Conservation (phyloP, 2,888 invertebrate genomes). For the Euplexia lucipara region DNA sequence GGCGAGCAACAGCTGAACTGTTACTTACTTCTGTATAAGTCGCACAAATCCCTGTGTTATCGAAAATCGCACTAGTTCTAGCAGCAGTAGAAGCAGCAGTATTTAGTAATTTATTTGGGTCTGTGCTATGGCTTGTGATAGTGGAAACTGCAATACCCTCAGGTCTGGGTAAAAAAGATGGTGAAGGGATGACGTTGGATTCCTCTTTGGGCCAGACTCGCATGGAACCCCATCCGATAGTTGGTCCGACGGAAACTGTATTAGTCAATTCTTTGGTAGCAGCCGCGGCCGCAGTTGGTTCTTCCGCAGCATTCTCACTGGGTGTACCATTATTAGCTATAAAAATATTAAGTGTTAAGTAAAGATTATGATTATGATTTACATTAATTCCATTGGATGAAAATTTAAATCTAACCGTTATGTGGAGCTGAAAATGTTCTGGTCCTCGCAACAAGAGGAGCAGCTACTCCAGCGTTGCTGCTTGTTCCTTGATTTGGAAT, state of each 20-base stretch:
- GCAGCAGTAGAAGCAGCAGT: background rate
- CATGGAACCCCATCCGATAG: background rate
- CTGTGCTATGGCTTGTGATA: background rate
- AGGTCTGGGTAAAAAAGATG: background rate
- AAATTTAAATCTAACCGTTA: too few relatives aligned
- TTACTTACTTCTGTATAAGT: background rate
- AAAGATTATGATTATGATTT: too few relatives aligned
- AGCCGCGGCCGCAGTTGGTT: background rate
- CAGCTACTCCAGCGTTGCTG: background rate
- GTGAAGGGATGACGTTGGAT: background rate
- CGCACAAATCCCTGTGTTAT: background rate
- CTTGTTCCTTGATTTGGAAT: background rate
- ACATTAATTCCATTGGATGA: too few relatives aligned
- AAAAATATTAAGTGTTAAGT: too few relatives aligned
- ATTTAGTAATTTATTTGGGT: background rate
- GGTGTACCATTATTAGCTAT: background rate
- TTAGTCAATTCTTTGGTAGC: background rate
- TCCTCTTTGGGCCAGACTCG: conserved; percentile 1
- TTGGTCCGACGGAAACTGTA: background rate
- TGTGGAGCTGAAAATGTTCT: background rate
- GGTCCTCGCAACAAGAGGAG: background rate
- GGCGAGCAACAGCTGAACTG: background rate
- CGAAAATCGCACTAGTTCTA: background rate
- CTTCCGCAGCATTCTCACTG: background rate
- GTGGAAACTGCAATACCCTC: too few relatives aligned